Percentiles rank a stretch among this genome's conserved stretches.
These are phyloP conservation scores for Eupithecia tripunctaria DNA, from an alignment of 2,888 invertebrate genomes.

Conservation along the genomic window DNA sequence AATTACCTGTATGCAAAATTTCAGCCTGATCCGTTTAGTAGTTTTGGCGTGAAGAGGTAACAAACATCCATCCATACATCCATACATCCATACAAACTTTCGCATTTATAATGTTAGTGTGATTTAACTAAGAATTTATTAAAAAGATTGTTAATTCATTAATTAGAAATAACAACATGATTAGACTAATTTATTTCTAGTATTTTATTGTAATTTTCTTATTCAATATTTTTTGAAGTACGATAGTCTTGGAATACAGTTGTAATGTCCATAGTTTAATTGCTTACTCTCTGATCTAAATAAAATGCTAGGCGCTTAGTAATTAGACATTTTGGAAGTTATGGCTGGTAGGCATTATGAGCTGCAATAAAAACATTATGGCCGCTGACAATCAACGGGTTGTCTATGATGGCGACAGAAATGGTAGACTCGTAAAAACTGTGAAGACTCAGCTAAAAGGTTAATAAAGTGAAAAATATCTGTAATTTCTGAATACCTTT, in stretches of 20 bases:
- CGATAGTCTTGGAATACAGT: not conserved
- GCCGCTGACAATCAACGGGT: slow-evolving; percentile 26
- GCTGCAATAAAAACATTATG: slow-evolving; percentile 31
- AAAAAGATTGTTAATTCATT: too few relatives aligned
- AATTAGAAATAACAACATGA: too few relatives aligned
- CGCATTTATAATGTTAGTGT: too few relatives aligned
- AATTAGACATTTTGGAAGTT: slow-evolving; percentile 23
- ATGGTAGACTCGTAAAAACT: slow-evolving; percentile 27
- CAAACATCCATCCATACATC: too few relatives aligned
- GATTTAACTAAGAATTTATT: too few relatives aligned
- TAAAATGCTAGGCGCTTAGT: slow-evolving; percentile 20
- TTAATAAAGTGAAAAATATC: not conserved
- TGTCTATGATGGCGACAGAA: slow-evolving; percentile 22
- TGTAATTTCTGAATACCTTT: not conserved
- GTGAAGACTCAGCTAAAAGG: slow-evolving; percentile 1
- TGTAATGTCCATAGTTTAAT: not conserved
- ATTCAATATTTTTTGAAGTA: too few relatives aligned
- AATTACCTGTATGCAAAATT: too few relatives aligned
- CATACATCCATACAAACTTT: too few relatives aligned
- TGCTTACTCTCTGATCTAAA: slow-evolving; percentile 11
- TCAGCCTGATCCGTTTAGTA: too few relatives aligned
- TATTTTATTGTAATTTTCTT: too few relatives aligned
- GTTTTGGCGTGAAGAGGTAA: too few relatives aligned
- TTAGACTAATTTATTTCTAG: too few relatives aligned
- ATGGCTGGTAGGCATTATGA: slow-evolving; percentile 24